Percentiles rank a stretch among this genome's conserved stretches.
These are phyloP conservation scores for Trachelus iudaicus DNA, from an alignment of 2,888 invertebrate genomes.

Conservation along the genomic window DNA sequence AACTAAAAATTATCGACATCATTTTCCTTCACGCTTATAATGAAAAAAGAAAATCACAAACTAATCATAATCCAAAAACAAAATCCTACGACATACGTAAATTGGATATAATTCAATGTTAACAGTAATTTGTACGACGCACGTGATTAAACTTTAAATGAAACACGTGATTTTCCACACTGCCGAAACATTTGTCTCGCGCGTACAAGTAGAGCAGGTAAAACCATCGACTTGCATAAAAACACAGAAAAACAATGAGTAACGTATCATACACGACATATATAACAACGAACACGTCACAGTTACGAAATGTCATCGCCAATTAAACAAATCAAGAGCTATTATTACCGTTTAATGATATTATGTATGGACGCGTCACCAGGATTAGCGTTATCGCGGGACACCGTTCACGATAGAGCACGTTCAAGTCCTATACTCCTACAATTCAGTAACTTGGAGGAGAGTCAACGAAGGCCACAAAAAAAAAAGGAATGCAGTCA, in stretches of 20 bases:
- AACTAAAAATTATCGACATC: background rate
- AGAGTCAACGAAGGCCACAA: background rate
- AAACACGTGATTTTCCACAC: background rate
- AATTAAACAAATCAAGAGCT: conserved; percentile 16
- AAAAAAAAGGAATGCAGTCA: background rate
- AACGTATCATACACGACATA: background rate
- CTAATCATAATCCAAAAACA: background rate
- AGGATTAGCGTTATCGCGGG: background rate
- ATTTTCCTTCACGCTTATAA: background rate
- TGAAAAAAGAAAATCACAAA: background rate
- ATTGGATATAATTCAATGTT: background rate
- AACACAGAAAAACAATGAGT: background rate
- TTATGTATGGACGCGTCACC: conserved; percentile 4
- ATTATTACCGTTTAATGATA: conserved; percentile 31
- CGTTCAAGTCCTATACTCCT: background rate
- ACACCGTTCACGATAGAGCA: background rate
- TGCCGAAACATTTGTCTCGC: background rate
- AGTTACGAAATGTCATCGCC: conserved; percentile 28
- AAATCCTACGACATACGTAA: background rate
- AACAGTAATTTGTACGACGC: background rate
- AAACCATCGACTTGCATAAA: background rate
- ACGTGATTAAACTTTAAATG: background rate
- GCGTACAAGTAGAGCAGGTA: background rate
- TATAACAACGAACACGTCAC: conserved; percentile 22
- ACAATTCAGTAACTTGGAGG: background rate